phyloP scores from a whole-genome alignment of 2,797 vertebrate species.

The Sylvilagus floridanus region DNA sequence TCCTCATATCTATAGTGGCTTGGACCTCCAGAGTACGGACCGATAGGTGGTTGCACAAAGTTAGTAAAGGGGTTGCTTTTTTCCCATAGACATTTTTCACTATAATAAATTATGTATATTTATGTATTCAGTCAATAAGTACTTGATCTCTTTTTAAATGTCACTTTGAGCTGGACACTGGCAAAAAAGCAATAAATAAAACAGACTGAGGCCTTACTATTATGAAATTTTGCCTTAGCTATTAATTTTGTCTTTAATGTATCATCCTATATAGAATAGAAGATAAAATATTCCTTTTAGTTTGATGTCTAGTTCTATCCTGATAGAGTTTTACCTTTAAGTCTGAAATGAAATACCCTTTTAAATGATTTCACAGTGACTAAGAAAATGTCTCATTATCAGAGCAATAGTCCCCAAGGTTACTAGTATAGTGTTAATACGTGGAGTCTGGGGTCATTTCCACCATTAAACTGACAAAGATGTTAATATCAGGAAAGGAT shows the following conservation, averaged over 20 bases:
- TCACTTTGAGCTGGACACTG: background rate
- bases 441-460: background rate
- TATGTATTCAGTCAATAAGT: background rate
- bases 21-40: background rate
- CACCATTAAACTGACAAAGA: background rate
- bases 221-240: background rate
- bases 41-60: background rate
- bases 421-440: background rate
- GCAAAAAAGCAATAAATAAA: background rate
- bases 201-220: background rate
- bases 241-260: background rate
- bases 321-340: background rate
- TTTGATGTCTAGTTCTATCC: background rate
- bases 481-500: background rate
- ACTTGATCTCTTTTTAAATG: slow-evolving; percentile 10
- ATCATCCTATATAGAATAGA: background rate
- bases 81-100: background rate
- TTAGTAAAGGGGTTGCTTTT: background rate
- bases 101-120: background rate
- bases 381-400: background rate
- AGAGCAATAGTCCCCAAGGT: background rate
- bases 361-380: background rate
- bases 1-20: background rate
- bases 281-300: background rate
- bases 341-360: background rate